Percentiles rank a stretch among this genome's conserved stretches.
Conservation (phyloP, 2,797 vertebrate genomes). For the Chloroceryle amazona region DNA sequence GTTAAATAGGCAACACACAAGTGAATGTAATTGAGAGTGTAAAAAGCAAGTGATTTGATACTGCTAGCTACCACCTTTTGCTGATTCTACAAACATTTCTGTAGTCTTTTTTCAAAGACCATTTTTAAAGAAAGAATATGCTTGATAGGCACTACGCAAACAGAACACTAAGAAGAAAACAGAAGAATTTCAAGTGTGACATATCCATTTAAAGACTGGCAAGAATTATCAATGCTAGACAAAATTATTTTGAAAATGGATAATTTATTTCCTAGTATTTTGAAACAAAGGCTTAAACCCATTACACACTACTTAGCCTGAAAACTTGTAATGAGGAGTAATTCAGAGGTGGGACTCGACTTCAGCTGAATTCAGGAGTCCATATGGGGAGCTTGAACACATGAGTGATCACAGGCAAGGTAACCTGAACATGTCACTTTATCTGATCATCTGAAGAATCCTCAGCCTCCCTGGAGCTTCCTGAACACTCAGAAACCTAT, state of each 20-base stretch:
- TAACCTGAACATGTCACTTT: not conserved
- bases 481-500: not conserved
- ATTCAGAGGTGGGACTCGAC: not conserved
- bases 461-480: not conserved
- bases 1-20: not conserved
- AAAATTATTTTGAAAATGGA: not conserved
- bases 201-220: not conserved
- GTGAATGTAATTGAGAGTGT: not conserved
- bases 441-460: not conserved
- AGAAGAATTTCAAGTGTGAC: not conserved
- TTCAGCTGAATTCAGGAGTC: not conserved
- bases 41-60: not conserved
- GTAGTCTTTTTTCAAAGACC: not conserved
- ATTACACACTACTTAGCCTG: not conserved
- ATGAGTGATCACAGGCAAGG: not conserved
- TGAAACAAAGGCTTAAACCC: not conserved
- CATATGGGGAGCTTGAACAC: not conserved
- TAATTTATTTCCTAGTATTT: not conserved
- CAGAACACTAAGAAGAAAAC: not conserved
- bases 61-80: not conserved
- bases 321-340: not conserved
- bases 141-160: not conserved
- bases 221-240: not conserved
- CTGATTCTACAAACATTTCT: not conserved
- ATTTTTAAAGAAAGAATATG: not conserved